These are phyloP conservation scores for Allolobophora icterica DNA, from an alignment of 2,888 invertebrate genomes.

Conservation along the genomic window DNA sequence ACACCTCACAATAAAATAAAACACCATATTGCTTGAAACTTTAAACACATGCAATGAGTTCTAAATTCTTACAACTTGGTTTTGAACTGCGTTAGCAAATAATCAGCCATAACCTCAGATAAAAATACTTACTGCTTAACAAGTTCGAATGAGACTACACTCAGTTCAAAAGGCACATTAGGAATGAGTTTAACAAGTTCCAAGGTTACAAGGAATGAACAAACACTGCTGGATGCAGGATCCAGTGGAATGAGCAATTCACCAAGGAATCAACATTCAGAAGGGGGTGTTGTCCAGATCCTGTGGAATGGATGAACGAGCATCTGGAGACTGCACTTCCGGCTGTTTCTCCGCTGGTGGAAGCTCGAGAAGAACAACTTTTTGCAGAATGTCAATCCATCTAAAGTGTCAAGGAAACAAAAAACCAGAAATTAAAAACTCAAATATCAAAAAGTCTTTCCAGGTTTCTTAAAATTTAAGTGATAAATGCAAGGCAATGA, in stretches of 20 bases:
- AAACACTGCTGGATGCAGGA: background rate
- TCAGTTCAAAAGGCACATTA: background rate
- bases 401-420: background rate
- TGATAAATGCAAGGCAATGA: background rate
- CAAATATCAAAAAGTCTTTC: background rate
- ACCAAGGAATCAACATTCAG: background rate
- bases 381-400: slow-evolving; percentile 21
- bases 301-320: background rate
- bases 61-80: too few relatives aligned
- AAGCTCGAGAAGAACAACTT: background rate
- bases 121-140: background rate
- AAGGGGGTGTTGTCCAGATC: background rate
- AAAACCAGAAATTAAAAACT: background rate
- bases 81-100: background rate
- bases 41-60: too few relatives aligned
- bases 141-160: background rate
- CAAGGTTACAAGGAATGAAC: background rate
- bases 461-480: background rate
- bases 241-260: background rate
- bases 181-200: background rate
- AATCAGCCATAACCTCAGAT: background rate
- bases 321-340: background rate
- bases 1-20: background rate
- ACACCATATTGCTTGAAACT: background rate
- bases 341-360: background rate